Percentiles rank a stretch among this genome's conserved stretches.
Conservation (phyloP, 2,113 vertebrate genomes). For the Columba livia region DNA sequence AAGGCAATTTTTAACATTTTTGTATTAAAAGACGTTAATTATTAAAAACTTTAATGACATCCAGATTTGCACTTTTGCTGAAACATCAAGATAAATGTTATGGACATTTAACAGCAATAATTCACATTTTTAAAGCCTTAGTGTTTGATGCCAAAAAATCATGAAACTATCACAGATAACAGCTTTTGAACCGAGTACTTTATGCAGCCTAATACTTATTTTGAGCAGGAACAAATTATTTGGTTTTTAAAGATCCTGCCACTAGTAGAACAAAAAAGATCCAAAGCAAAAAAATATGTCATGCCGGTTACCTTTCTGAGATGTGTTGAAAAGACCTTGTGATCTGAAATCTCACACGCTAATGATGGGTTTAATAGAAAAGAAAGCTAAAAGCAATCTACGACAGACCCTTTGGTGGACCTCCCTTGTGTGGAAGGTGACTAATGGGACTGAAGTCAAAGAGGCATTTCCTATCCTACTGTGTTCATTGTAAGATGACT, state of each 20-base stretch:
- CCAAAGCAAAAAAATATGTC: neutral
- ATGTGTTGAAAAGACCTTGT: neutral
- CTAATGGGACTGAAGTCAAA: conserved; percentile 53
- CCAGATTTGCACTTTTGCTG: neutral
- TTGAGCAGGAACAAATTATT: neutral
- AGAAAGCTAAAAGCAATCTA: conserved; percentile 4
- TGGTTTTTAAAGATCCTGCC: neutral
- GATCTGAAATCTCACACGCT: neutral
- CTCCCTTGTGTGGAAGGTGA: conserved; percentile 1
- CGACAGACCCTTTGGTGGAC: neutral
- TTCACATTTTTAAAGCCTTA: neutral
- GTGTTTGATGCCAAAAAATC: neutral
- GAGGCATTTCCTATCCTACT: conserved; percentile 9
- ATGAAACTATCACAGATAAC: neutral
- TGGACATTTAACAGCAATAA: neutral
- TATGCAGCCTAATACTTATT: neutral
- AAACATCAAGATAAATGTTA: neutral
- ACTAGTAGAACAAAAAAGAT: neutral
- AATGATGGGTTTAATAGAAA: conserved; percentile 41
- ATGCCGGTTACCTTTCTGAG: neutral
- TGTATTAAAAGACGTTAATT: neutral
- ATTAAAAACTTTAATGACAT: neutral
- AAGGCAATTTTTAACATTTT: neutral
- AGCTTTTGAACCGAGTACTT: neutral
- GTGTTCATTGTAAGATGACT: neutral